phyloP scores from a whole-genome alignment of 1,140 invertebrate species.

The Drosophila repletoides region DNA sequence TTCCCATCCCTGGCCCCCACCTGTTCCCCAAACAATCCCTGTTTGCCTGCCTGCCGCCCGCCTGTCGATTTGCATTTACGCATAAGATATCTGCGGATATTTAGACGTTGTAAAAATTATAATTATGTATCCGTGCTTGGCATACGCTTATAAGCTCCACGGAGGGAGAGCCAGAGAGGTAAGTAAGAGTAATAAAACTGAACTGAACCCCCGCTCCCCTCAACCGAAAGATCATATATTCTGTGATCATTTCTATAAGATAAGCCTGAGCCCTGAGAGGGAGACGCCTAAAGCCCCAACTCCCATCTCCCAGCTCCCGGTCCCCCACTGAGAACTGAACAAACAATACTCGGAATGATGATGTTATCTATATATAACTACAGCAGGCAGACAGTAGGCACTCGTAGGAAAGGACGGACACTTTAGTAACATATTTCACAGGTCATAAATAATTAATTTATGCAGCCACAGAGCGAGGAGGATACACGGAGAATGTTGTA shows the following conservation, averaged over 20 bases:
- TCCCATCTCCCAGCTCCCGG: constrained; percentile 11
- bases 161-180: background rate
- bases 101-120: constrained; percentile 81
- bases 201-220: too few species aligned
- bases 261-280: constrained; percentile 39
- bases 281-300: constrained; percentile 28
- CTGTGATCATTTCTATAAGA: constrained; percentile 71
- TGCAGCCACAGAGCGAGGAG: constrained; percentile 58
- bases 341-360: constrained; percentile 46
- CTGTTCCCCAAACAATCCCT: background rate
- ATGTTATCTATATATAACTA: constrained; percentile 23
- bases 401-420: background rate
- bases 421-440: constrained; percentile 57
- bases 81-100: constrained; percentile 74
- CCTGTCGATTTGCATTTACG: constrained; percentile 45
- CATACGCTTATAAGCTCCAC: constrained; percentile 34
- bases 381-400: background rate
- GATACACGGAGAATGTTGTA: constrained; percentile 52
- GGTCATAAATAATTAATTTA: constrained; percentile 79
- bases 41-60: background rate
- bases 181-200: too few species aligned
- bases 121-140: constrained; percentile 71
- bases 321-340: constrained; percentile 54
- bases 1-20: background rate
- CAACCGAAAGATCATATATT: constrained; percentile 73